Conservation (phyloP, 2,113 vertebrate species). For the Thunnus thynnus region DNA sequence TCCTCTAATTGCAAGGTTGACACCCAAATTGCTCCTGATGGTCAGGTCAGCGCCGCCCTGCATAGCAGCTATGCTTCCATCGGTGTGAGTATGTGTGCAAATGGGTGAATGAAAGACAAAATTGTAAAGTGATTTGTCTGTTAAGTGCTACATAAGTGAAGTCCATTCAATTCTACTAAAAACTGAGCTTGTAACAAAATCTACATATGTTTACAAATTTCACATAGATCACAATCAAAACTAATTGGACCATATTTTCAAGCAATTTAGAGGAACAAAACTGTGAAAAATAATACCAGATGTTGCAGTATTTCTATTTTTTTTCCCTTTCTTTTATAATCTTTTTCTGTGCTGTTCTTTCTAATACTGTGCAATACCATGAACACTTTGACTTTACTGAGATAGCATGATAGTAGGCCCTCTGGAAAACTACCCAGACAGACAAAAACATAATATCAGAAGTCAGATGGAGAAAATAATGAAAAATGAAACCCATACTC, state of each 20-base stretch:
- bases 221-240: neutral
- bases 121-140: too few species aligned
- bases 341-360: slow-evolving; percentile 2
- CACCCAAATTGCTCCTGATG: too few species aligned
- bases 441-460: slow-evolving; percentile 55
- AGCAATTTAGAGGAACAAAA: neutral
- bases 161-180: too few species aligned
- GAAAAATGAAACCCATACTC: slow-evolving; percentile 69
- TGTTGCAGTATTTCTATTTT: neutral
- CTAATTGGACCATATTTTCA: neutral
- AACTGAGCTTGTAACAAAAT: neutral
- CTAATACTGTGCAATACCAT: neutral
- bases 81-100: too few species aligned
- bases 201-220: neutral
- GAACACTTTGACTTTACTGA: slow-evolving; percentile 28
- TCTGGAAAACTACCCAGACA: slow-evolving; percentile 47
- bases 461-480: slow-evolving; percentile 66
- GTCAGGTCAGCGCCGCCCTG: too few species aligned
- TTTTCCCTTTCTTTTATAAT: neutral
- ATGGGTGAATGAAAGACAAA: too few species aligned
- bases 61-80: too few species aligned
- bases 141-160: too few species aligned
- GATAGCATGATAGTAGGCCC: slow-evolving; percentile 26
- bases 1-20: too few species aligned
- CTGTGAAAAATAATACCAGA: neutral